Evolutionary conservation across 2,888 invertebrate genomes (phyloP).

Genomic region (Pristionchus mayeri): DNA sequence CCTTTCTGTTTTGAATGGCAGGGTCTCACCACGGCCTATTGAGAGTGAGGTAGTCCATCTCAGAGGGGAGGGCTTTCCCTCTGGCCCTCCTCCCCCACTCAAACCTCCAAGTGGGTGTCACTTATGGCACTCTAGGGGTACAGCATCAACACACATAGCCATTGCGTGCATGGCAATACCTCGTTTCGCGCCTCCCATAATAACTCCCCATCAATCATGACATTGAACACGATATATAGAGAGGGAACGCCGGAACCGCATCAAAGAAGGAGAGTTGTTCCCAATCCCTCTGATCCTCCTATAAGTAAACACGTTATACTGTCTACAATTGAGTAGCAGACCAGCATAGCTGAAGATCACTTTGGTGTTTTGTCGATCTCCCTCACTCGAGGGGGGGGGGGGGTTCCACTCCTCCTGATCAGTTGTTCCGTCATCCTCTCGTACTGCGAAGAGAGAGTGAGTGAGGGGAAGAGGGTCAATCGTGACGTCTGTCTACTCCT

Average conservation of each 20-base stretch:
- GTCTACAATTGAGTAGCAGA: no score
- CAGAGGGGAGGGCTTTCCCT: no score
- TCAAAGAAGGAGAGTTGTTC: neutral
- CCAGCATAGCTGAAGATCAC: no score
- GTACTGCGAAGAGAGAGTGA: neutral
- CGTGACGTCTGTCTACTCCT: conserved; percentile 15
- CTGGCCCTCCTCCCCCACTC: no score
- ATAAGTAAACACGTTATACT: conserved; percentile 21
- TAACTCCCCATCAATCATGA: neutral
- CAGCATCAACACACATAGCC: no score
- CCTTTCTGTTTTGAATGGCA: no score
- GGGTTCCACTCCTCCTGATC: neutral
- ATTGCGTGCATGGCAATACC: neutral
- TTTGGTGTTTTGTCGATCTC: neutral
- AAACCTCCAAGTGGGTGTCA: no score
- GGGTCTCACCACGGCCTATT: no score
- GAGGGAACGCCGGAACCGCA: neutral
- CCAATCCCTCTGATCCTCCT: neutral
- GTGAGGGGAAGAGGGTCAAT: neutral
- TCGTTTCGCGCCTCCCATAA: neutral
- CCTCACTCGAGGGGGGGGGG: neutral
- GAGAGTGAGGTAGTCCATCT: no score
- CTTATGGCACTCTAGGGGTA: no score
- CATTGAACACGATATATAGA: neutral
- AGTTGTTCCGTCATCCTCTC: neutral